A percentile compares a stretch with the other conserved stretches of the same genome.
These are phyloP conservation scores for Homalodisca vitripennis DNA, from an alignment of 1,140 invertebrate species.

Conservation along the genomic window DNA sequence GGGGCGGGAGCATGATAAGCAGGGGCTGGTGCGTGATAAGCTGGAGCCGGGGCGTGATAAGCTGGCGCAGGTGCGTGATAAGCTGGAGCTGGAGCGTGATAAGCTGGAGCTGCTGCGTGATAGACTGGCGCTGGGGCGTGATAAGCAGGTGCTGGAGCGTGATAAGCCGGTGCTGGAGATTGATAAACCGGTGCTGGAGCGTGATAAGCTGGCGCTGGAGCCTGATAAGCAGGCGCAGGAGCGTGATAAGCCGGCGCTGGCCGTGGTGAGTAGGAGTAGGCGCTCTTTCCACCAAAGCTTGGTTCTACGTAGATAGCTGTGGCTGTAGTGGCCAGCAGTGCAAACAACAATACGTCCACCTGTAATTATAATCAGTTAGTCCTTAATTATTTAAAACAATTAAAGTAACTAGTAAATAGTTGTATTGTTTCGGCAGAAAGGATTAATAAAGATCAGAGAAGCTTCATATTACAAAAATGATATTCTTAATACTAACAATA, in stretches of 20 bases:
- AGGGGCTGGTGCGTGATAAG: not conserved
- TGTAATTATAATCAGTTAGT: no score
- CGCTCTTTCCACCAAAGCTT: conserved; percentile 10
- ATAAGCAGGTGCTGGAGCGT: conserved; percentile 13
- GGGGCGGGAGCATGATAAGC: not conserved
- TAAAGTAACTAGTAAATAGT: no score
- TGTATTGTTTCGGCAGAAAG: no score
- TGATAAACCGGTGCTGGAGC: conserved; percentile 11
- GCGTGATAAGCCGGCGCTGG: conserved; percentile 3
- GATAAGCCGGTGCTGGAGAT: not conserved
- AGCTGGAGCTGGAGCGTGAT: not conserved
- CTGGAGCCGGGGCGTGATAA: not conserved
- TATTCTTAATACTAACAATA: no score
- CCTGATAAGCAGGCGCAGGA: not conserved
- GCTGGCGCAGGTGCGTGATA: conserved; percentile 31
- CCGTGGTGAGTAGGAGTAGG: not conserved
- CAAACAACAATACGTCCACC: no score
- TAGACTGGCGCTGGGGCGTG: conserved; percentile 10
- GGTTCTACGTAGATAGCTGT: conserved; percentile 8
- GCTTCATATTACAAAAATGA: no score
- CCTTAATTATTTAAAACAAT: no score
- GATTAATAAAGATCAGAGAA: no score
- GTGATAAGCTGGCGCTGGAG: not conserved
- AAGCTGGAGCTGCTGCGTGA: not conserved
- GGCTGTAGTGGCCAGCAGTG: conserved; percentile 1